phyloP scores from a whole-genome alignment of 2,113 vertebrate genomes.

The Oxyura jamaicensis region DNA sequence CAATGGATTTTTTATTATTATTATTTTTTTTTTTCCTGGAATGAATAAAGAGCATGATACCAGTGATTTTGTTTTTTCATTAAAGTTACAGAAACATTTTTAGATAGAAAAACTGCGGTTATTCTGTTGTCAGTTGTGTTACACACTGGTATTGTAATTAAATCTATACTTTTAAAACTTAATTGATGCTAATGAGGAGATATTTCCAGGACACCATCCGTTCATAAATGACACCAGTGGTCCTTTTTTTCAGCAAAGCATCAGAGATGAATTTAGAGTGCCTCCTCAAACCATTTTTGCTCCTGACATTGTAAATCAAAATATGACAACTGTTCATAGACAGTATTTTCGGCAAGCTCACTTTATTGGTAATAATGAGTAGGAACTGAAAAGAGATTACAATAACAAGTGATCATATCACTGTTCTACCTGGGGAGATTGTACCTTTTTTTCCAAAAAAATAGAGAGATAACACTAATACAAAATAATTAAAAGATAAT shows the following conservation, averaged over 20 bases:
- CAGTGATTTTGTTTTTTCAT: not conserved
- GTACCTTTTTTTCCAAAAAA: not conserved
- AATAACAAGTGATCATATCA: not conserved
- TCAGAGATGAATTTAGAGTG: not conserved
- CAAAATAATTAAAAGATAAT: not conserved
- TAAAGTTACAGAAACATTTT: not conserved
- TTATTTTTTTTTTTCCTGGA: not conserved
- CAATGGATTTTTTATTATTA: not conserved
- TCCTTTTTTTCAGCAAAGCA: not conserved
- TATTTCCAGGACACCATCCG: not conserved
- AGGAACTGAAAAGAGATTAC: not conserved
- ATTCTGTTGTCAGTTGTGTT: not conserved
- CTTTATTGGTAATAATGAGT: not conserved
- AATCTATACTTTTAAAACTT: not conserved
- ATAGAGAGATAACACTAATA: not conserved
- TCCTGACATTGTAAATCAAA: not conserved
- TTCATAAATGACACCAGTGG: not conserved
- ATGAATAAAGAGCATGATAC: not conserved
- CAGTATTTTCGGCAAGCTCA: not conserved
- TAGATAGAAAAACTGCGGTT: not conserved
- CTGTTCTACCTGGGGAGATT: not conserved
- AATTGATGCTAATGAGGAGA: not conserved
- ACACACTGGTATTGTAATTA: not conserved
- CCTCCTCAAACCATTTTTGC: not conserved
- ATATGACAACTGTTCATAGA: not conserved